These are phyloP conservation scores for Archaeoteleia sp. DNA, from an alignment of 2,888 invertebrate genomes.

Conservation along the genomic window DNA sequence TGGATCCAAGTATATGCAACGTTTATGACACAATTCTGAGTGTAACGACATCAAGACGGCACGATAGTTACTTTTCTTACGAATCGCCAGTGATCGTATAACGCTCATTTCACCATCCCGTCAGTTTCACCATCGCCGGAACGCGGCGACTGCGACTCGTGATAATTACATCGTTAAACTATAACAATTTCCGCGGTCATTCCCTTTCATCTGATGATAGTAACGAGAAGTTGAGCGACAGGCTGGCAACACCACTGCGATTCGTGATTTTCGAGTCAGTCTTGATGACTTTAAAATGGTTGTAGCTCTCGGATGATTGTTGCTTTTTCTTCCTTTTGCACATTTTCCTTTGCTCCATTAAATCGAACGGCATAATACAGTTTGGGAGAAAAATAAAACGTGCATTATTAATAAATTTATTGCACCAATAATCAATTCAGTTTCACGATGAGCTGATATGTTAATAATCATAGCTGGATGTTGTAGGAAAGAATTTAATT, in stretches of 20 bases:
- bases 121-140: constrained; percentile 42
- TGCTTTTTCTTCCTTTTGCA: constrained; percentile 20
- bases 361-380: constrained; percentile 6
- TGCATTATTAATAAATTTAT: constrained; percentile 43
- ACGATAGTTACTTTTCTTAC: constrained; percentile 37
- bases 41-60: constrained; percentile 38
- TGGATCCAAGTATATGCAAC: constrained; percentile 35
- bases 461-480: constrained; percentile 43
- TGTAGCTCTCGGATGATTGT: constrained; percentile 38
- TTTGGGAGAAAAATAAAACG: constrained; percentile 19
- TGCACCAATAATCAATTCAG: constrained; percentile 39
- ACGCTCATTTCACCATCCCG: constrained; percentile 32
- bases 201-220: constrained; percentile 61
- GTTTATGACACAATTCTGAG: constrained; percentile 45
- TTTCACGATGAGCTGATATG: constrained; percentile 25
- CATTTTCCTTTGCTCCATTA: constrained; percentile 28
- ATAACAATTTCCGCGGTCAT: constrained; percentile 65
- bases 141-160: constrained; percentile 41
- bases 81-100: constrained; percentile 36
- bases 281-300: constrained; percentile 46
- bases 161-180: constrained; percentile 65
- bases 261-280: constrained; percentile 35
- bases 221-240: constrained; percentile 30
- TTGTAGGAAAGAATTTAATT: too few species aligned
- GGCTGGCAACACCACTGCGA: constrained; percentile 13